Conservation (phyloP, 1,140 invertebrate genomes). For the Hylaeus volcanicus region DNA sequence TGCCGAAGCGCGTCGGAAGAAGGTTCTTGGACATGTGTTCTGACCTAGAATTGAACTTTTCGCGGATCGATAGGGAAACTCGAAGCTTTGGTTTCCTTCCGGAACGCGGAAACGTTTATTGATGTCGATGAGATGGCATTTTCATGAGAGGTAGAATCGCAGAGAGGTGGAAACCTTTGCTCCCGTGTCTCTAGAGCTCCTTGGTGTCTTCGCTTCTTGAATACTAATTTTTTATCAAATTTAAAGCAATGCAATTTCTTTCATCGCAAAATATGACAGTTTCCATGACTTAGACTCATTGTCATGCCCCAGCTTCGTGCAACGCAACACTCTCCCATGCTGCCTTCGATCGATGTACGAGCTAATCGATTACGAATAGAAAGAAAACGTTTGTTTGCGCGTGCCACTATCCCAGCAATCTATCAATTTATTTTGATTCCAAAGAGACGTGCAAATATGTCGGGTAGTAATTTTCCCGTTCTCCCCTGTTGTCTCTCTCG, state of each 20-base stretch:
- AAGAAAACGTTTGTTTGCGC: not conserved
- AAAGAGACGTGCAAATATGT: conserved; percentile 17
- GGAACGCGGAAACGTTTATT: too few species aligned
- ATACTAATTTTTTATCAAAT: too few species aligned
- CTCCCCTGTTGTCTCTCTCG: not conserved
- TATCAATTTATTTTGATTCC: not conserved
- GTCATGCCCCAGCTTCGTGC: not conserved
- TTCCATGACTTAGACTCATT: not conserved
- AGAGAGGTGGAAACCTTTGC: too few species aligned
- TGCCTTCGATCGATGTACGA: not conserved
- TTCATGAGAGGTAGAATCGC: too few species aligned
- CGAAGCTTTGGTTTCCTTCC: not conserved
- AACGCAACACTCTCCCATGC: not conserved
- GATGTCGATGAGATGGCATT: too few species aligned
- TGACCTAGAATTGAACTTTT: not conserved
- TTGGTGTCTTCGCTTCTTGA: too few species aligned
- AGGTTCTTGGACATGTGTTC: not conserved
- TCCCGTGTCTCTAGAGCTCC: too few species aligned
- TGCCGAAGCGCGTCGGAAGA: too few species aligned
- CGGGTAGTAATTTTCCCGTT: conserved; percentile 27
- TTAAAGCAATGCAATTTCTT: not conserved
- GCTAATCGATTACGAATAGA: not conserved
- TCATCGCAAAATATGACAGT: not conserved
- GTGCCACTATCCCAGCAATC: not conserved
- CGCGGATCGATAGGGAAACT: conserved; percentile 7